Evolutionary conservation across 2,797 vertebrate species (phyloP), one percentile per base, ranked within the genome.

Genomic region (Anableps anableps): DNA sequence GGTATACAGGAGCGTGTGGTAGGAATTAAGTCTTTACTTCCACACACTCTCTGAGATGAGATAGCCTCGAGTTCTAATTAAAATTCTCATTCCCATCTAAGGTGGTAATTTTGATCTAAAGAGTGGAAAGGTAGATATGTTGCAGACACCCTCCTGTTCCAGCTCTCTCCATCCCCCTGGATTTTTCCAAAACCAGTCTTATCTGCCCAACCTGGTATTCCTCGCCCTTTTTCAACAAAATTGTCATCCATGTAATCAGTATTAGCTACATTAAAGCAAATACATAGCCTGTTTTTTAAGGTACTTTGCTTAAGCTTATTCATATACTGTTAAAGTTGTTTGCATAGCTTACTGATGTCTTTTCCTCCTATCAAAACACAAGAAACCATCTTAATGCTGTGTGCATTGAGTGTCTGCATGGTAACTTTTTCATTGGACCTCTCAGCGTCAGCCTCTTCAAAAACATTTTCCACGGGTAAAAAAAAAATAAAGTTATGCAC

Each of bases 21-120:
- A 89, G 88, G 93, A 93, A 95, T 95, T 92, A 94, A 79, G 93
- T 91, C 90, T 91, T 94, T 90, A 91, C 87, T 93, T 92, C 86
- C 92, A 92, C 91, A 94, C 91, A 93, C 89, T 93, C 84, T 88
- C 86, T 34, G 74, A 94, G 95, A 96, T 94, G 91, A 95, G 95
- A 96, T 95, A 95, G 94, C 94, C 93, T 85, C 79, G 34, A 95
- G 93, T 95, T 95, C 93, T 95, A 96, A 96, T 96, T 95, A 96
- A 95, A 95, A 95, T 94, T 93, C 94, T 90, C 93, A 92, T 93
- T 94, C 92, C 93, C 82, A 93, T 94, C 92, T 93, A 92, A 95
- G 93, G 94, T 94, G 91, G 92, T 94, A 89, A 94, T 94, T 94
- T 93, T 94, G 94, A 95, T 95, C 95, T 94, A 84, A 94, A 86